These are phyloP conservation scores for Hermaeophaga mercurialis DNA, from an alignment of 2,888 invertebrate genomes.

Conservation along the genomic window DNA sequence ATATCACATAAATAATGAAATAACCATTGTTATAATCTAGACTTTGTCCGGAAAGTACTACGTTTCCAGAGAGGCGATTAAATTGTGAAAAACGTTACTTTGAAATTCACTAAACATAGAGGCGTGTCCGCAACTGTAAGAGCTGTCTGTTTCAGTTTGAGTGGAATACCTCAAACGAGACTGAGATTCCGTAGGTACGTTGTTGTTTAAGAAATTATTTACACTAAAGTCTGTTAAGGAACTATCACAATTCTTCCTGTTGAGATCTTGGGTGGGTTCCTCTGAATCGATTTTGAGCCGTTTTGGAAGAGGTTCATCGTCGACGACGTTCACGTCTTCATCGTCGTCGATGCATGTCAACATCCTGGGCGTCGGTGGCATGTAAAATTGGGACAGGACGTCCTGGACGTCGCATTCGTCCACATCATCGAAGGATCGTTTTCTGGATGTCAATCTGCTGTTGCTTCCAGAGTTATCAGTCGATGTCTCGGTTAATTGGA, in stretches of 20 bases:
- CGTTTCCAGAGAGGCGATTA: slow-evolving; percentile 65
- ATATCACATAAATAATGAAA: slow-evolving; percentile 43
- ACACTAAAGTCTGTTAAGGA: slow-evolving; percentile 47
- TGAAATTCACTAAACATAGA: slow-evolving; percentile 68
- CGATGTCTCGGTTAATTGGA: slow-evolving; percentile 14
- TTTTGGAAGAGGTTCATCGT: slow-evolving; percentile 53
- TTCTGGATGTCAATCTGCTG: slow-evolving; percentile 46
- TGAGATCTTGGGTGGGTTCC: slow-evolving; percentile 15
- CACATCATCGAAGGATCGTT: slow-evolving; percentile 63
- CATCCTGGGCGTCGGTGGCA: slow-evolving; percentile 71
- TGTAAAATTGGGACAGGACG: slow-evolving; percentile 73
- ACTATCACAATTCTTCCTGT: slow-evolving; percentile 28
- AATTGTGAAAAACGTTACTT: slow-evolving; percentile 64
- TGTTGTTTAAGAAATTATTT: slow-evolving; percentile 49
- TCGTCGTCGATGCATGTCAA: slow-evolving; percentile 72
- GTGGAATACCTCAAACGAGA: slow-evolving; percentile 38
- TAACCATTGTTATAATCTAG: slow-evolving; percentile 37
- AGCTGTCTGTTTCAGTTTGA: slow-evolving; percentile 38
- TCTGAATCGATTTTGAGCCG: slow-evolving; percentile 47
- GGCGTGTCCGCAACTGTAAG: slow-evolving; percentile 68
- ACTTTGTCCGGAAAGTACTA: slow-evolving; percentile 44
- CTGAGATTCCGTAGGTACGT: slow-evolving; percentile 36
- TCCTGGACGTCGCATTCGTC: slow-evolving; percentile 72
- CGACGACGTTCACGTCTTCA: slow-evolving; percentile 58
- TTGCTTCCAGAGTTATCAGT: slow-evolving; percentile 5